Base-by-base conservation (phyloP, 1,140 invertebrate species). In the Armadillidium nasatum region DNA sequence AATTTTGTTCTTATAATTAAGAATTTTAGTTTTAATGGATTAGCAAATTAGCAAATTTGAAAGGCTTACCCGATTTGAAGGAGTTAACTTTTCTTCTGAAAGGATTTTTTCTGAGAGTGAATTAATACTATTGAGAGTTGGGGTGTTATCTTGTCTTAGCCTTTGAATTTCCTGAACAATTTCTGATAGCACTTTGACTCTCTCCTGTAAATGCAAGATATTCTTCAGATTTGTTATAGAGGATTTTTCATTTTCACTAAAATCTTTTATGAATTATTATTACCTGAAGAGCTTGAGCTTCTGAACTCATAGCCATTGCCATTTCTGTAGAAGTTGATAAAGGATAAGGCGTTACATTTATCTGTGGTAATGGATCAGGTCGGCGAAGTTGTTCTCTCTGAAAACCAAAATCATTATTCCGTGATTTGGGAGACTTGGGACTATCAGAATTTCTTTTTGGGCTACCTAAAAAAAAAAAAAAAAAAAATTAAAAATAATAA, bases 111-210 rank as follows among this genome's bases (percentile, higher is more conserved):
- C 82, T 67, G 83, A 82, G 7, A 83, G 73, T 19, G 80, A 78
- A 69, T 83, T 83, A 22, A 84, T 83, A 19, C 78, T 75, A 21
- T 81, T 78, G 69, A 84, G 79, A 13, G 80, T 82, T 4, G 79
- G 71, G 50, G 80, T 77, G 77, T 82, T 71, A 60, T 90, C 86
- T 45, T 87, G 87, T 67, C 93, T 87, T 81, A 94, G 92, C 79
- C 89, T 88, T 84, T 96, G 91, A 81, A 95, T 90, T 73, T 95
- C 90, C 83, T 91, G 90, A 45, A 94, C 88, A 9, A 93, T 84
- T 70, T 89, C 87, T 81, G 92, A 90, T 7, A 95, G 85, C 45
- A 90, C 89, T 82, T 93, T 91, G 13, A 95, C 84, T 46, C 91
- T 88, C 82, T 95, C 94, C 89, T 94, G 78, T 7, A 85, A 84